A percentile compares a stretch with the other conserved stretches of the same genome.
phyloP scores from a whole-genome alignment of 2,797 vertebrate species.

The Picus viridis region DNA sequence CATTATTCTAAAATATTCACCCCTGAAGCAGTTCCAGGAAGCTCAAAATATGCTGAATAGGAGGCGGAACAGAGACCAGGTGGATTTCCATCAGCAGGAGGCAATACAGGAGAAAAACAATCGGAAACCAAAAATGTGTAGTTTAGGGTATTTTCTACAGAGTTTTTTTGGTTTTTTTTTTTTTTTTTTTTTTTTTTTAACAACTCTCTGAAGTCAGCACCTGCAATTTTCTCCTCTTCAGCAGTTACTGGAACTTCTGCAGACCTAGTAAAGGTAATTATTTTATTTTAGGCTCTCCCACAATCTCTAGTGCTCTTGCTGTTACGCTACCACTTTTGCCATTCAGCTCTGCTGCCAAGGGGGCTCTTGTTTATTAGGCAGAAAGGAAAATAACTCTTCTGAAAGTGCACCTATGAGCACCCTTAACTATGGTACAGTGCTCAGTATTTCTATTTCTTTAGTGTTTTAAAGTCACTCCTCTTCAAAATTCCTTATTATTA shows the following conservation, averaged over 20 bases:
- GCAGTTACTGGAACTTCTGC: slow-evolving; percentile 46
- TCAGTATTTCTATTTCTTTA: background rate
- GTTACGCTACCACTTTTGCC: background rate
- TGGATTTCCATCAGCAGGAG: slow-evolving; percentile 49
- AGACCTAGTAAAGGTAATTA: slow-evolving; percentile 23
- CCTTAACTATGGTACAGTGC: background rate
- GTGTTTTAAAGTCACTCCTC: background rate
- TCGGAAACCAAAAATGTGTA: slow-evolving; percentile 8
- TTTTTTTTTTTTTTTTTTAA: slow-evolving; percentile 46
- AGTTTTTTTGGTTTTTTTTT: slow-evolving; percentile 38
- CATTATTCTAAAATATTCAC: slow-evolving; percentile 36
- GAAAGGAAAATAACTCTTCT: background rate
- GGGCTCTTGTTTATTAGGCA: background rate
- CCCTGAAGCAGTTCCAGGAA: slow-evolving; percentile 30
- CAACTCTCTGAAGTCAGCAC: slow-evolving; percentile 51
- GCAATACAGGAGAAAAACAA: slow-evolving; percentile 30
- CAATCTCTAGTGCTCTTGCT: background rate
- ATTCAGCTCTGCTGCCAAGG: background rate
- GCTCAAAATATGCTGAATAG: slow-evolving; percentile 49
- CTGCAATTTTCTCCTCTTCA: slow-evolving; percentile 59
- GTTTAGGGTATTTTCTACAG: slow-evolving; percentile 34
- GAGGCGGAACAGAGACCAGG: slow-evolving; percentile 21
- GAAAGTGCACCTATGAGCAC: background rate
- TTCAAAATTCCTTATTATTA: background rate
- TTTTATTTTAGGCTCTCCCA: slow-evolving; percentile 28